Evolutionary conservation across 2,888 invertebrate species (phyloP), one percentile per base, ranked within the genome.

Genomic region (Drosophila paracracens): DNA sequence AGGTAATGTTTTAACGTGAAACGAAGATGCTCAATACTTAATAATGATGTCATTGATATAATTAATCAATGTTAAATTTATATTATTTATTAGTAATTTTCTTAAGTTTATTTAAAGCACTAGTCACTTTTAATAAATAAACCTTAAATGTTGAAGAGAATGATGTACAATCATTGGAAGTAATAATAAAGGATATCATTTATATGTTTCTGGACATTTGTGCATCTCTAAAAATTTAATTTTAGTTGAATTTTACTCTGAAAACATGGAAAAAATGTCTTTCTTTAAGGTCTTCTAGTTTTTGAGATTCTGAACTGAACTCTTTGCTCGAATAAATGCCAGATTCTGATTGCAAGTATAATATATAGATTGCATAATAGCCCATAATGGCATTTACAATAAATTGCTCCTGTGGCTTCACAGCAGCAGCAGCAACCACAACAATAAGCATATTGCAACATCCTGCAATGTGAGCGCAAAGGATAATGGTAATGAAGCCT

Each of bases 401-500:
- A 4, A 46, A 25, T 46, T 25, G 2, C 7, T 25, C 8, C 46
- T 25, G 21, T 25, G 21, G 16, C 46, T 2, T 8, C 16, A 25
- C 16, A 16, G 16, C 46, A 46, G 13, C 7, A 4, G 21, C 21
- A 21, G 16, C 46, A 46, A 4, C 21, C 21, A 21, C 16, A 25
- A 4, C 25, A 46, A 21, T 1, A 25, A 25, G 27, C 35, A 36
- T 25, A 43, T 16, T 74, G 67, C 75, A 74, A 10, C 8, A 31
- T 27, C 27, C 1, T 61, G 53, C 67, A 65, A 16, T 58, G 35
- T 36, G 46, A 46, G 53, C 63, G 38, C 56, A 43, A 48, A 21
- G 51, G 56, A 46, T 70, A 66, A 70, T 76, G 66, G 46, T 56
- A 75, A 64, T 70, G 60, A 70, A 70, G 36, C 33, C 43, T 29